A percentile compares a stretch with the other conserved stretches of the same genome.
Evolutionary conservation across 2,888 invertebrate genomes (phyloP).

Genomic region (Tenthredo distinguenda): DNA sequence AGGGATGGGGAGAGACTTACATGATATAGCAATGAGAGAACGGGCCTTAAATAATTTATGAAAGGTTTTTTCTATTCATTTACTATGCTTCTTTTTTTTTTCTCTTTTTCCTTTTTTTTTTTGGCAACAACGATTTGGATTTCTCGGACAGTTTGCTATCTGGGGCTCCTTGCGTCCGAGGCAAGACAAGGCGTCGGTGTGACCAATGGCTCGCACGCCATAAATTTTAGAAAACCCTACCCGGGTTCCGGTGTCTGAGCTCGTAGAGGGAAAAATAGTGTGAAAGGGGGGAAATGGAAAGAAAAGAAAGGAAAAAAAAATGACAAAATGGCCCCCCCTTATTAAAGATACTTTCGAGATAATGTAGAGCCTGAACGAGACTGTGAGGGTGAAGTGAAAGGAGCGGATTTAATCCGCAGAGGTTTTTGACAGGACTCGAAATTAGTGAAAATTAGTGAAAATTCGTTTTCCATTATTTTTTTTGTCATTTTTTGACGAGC

Average conservation of each 20-base stretch:
- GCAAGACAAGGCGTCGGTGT: constrained; percentile 30
- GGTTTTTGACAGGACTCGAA: not conserved
- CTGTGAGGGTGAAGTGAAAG: not conserved
- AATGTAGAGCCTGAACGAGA: not conserved
- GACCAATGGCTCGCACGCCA: constrained; percentile 52
- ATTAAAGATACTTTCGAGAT: constrained; percentile 10
- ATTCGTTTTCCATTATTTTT: not conserved
- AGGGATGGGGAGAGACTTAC: not conserved
- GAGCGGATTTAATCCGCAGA: not conserved
- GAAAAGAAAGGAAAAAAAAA: not conserved
- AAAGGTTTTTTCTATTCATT: not conserved
- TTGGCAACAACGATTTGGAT: constrained; percentile 38
- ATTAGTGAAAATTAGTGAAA: not conserved
- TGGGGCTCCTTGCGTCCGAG: constrained; percentile 39
- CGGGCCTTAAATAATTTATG: not conserved
- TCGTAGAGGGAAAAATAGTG: not conserved
- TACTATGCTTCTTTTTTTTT: not conserved
- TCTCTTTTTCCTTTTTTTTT: not conserved
- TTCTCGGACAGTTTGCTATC: constrained; percentile 53
- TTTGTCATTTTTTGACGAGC: not conserved
- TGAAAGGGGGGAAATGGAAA: not conserved
- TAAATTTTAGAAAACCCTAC: constrained; percentile 51
- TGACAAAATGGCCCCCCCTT: not conserved
- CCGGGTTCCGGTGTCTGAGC: constrained; percentile 31
- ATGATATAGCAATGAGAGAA: not conserved